Base-by-base conservation (phyloP, 1,140 invertebrate genomes). In the Acromyrmex echinatior region DNA sequence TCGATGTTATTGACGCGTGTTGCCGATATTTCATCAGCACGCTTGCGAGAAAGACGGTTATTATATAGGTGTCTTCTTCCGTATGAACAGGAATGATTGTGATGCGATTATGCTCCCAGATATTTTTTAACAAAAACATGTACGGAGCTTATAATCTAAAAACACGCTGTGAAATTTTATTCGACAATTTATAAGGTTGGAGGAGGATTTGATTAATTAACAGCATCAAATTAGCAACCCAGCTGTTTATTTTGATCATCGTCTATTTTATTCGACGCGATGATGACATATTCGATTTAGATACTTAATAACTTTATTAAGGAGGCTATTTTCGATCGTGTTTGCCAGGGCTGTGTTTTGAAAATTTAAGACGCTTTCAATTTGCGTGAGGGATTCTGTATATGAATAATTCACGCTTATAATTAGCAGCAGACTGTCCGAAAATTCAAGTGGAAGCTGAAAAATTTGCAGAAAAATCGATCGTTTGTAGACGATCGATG, bases 1-100 rank as follows among this genome's bases (percentile, higher is more conserved):
- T 71, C 51, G 31, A 81, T 51, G 63, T 63, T 63, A 78, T 78
- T 65, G 76, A 62, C 25, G n/a, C 31, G 65, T 45, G n/a, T n/a
- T 39, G 78, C 49, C 78, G 63, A 70, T 70, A 56, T 68, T 81
- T 70, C 51, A 58, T 70, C 25, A 28, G 39, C 39, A 25, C 21
- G 28, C 35, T 77, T 39, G 60, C 39, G 31, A 10, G 62, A 80
- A 28, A 74, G 2, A n/a, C 5, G 60, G 14, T 39, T 45, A 12
- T 45, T 45, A 35, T 35, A 45, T 45, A 45, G 35, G 0, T 39
- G 35, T 21, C 12, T 81, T 70, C 28, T 39, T 35, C 3, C n/a
- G 28, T 10, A 58, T 28, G 63, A 56, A 56, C 49, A 70, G 21
- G 45, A 66, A 70, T 14, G 63, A 58, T 65, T n/a, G 25, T 35